These are phyloP conservation scores for Triops cancriformis DNA, from an alignment of 1,140 invertebrate species.

Conservation along the genomic window DNA sequence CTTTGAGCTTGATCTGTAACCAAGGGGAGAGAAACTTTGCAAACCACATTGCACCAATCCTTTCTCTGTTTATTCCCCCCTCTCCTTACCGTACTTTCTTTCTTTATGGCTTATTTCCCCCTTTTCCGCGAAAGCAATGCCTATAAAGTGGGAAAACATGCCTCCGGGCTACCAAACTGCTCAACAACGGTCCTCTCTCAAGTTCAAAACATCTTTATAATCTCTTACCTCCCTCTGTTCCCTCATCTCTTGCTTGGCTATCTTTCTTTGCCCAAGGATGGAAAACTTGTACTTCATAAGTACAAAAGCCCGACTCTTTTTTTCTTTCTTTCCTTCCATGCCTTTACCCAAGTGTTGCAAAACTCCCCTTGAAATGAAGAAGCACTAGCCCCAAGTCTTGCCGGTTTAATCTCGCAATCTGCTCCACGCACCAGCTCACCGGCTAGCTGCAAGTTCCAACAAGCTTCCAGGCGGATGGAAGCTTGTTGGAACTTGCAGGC, in stretches of 20 bases:
- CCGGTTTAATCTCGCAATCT: too few species aligned
- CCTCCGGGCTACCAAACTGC: neutral
- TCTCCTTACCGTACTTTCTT: neutral
- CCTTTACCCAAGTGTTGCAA: too few species aligned
- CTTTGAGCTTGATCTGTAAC: neutral
- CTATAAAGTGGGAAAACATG: neutral
- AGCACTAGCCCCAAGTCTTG: too few species aligned
- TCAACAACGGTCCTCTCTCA: neutral
- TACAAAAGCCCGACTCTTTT: neutral
- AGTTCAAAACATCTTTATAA: slow-evolving; percentile 7
- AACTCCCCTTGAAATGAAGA: too few species aligned
- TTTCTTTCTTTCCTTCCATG: too few species aligned
- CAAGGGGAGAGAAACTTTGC: neutral
- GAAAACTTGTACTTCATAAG: neutral
- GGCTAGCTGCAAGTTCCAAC: too few species aligned
- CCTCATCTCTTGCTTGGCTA: neutral
- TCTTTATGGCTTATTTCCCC: slow-evolving; percentile 13
- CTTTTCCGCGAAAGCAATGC: neutral
- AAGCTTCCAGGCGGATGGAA: too few species aligned
- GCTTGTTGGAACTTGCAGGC: too few species aligned
- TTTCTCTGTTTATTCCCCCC: neutral
- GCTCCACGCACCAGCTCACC: too few species aligned
- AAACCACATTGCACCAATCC: neutral
- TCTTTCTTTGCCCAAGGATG: neutral
- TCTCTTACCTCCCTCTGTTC: neutral